Evolutionary conservation across 2,113 vertebrate genomes (phyloP), one percentile per base, ranked within the genome.

Genomic region (Balaeniceps rex): DNA sequence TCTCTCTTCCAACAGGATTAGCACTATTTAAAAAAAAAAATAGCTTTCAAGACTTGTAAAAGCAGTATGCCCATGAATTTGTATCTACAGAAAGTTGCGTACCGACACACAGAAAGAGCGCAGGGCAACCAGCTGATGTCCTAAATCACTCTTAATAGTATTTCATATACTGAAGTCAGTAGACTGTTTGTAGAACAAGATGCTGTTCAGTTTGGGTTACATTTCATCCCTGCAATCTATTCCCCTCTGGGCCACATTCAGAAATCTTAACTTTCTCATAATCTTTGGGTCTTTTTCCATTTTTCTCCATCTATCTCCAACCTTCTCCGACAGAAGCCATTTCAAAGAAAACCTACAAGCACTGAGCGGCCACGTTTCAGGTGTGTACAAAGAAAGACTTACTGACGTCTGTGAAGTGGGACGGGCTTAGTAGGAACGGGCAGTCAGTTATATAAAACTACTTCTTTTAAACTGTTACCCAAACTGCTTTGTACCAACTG

Each of bases 1-100:
- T 28, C 2, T 2, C 54, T 52, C 38, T 54, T 23, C 72, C 63
- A n/a, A 3, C 3, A 49, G 42, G 47, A 17, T 78, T 7, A 31
- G 9, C n/a, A 23, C 5, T 14, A 4, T 29, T 70, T 49, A 7
- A 22, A 38, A 61, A 63, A 38, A 15, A 24, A 36, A 19, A 40
- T 34, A 4, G 23, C 31, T 57, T 57, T n/a, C 51, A 38, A 38
- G 71, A 25, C 54, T 64, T 58, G 57, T 12, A 40, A 34, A 90
- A 78, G n/a, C 36, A 42, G 19, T 1, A 25, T 1, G 7, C 3
- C 24, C 23, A 2, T 3, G 17, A 18, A 12, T 26, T 42, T 36
- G 25, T 14, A 33, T 25, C 51, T 55, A 14, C 88, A 57, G 51
- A 55, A 74, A 51, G 57, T 33, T 23, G 4, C 17, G 11, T 19